A percentile compares a stretch with the other conserved stretches of the same genome.
Evolutionary conservation across 2,113 vertebrate genomes (phyloP).

Genomic region (Pheucticus melanocephalus): DNA sequence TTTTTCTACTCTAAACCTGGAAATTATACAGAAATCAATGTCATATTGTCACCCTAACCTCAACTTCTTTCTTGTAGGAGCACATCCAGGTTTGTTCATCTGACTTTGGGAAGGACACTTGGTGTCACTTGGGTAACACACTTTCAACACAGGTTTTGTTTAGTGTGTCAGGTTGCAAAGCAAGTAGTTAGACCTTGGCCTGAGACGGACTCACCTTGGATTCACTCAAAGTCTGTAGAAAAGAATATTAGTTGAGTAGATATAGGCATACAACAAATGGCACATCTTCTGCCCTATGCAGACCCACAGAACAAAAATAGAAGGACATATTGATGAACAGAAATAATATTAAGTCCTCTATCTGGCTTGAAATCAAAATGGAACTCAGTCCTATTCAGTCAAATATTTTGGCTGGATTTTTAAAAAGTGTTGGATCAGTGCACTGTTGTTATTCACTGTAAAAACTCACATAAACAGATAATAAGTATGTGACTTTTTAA

Average conservation of each 20-base stretch:
- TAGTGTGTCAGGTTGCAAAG: fast-evolving
- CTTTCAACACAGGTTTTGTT: background rate
- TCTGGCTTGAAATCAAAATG: background rate
- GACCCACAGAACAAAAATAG: background rate
- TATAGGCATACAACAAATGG: fast-evolving
- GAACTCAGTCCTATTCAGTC: background rate
- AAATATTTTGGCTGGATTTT: background rate
- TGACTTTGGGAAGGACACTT: background rate
- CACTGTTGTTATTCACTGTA: background rate
- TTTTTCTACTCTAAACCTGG: background rate
- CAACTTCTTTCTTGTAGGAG: background rate
- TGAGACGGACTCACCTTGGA: background rate
- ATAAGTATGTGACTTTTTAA: background rate
- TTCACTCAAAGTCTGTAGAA: background rate
- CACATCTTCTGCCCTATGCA: background rate
- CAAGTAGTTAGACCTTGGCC: background rate
- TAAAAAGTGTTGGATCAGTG: background rate
- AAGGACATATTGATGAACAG: background rate
- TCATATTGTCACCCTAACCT: background rate
- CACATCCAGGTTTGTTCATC: background rate
- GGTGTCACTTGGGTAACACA: background rate
- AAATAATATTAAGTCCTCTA: background rate
- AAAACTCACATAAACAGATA: background rate
- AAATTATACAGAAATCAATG: background rate
- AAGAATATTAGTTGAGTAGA: background rate